Base-by-base conservation (phyloP, 2,113 vertebrate genomes). In the Melanostigma gelatinosum region DNA sequence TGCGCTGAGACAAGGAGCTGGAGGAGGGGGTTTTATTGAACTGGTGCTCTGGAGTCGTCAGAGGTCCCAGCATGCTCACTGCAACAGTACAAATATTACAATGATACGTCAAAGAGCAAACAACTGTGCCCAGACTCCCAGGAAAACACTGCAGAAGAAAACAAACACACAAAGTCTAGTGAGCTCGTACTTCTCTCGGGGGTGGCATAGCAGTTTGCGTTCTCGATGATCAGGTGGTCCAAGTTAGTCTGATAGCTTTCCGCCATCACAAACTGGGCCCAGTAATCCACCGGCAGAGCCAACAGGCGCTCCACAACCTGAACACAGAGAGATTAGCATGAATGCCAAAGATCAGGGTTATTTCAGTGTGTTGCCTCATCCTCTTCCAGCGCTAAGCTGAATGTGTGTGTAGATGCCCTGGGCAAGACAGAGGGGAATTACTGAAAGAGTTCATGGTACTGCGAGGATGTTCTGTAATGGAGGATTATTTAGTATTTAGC, bases 41-140 rank as follows among this genome's bases (percentile, higher is more conserved):
- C 87, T 98, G 97, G 75, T 97, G 96, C 46, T 99, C 98, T 0
- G 98, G 98, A 40, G 98, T 99, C 18, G 97, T 98, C 85, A 99
- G 92, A 0, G 98, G 98, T 3, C 97, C 98, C 77, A 99, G 89
- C 58, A 99, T 95, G 83, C 96, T 98, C 89, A 96, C 98, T 99
- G 92, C 24, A 93, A 92, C 11, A 68, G 44, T 0, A 55, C 15
- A 85, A 78, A 83, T 65, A 83, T 46, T 12, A 82, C 3, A 13
- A 78, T 71, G 18, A 80, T 34, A 54, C 6, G 42, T 68, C 60
- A 62, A 6, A 9, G 3, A 10, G 57, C 50, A 57, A 62, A 80
- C 11, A 11, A 38, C 20, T 2, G 15, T 0, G 15, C 4, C 0
- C 5, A 12, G 20, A 68, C 20, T 22, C 11, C 2, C 0, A 10